Percentiles rank a stretch among this genome's conserved stretches.
Conservation (phyloP, 2,797 vertebrate species). For the Coilia nasus region DNA sequence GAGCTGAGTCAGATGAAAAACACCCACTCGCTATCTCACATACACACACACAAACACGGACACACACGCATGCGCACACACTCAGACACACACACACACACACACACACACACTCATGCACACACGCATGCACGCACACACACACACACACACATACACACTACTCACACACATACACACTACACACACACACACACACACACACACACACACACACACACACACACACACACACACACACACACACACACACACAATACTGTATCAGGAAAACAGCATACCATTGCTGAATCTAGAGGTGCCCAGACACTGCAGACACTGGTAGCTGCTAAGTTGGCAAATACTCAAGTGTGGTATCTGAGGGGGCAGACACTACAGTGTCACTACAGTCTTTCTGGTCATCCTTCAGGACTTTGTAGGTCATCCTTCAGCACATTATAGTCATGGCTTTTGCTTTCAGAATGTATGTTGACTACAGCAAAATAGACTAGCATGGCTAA, state of each 20-base stretch:
- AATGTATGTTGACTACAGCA: background rate
- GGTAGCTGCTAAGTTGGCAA: background rate
- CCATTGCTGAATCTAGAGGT: background rate
- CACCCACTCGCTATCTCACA: background rate
- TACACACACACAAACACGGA: background rate
- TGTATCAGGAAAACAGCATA: background rate
- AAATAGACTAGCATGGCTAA: background rate
- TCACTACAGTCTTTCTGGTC: background rate
- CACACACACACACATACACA: constrained; percentile 6
- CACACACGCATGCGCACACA: background rate
- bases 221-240: background rate
- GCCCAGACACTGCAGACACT: background rate
- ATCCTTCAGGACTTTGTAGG: background rate
- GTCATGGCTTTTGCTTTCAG: background rate
- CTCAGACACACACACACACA: background rate
- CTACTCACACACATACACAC: constrained; percentile 3
- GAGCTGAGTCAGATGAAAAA: constrained; percentile 13
- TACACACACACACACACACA: constrained; percentile 16
- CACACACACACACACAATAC: background rate
- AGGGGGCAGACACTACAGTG: too few relatives aligned
- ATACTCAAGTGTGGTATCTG: too few relatives aligned
- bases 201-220: background rate
- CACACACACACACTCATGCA: background rate
- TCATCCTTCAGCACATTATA: background rate
- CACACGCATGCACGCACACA: background rate